Evolutionary conservation across 2,888 invertebrate species (phyloP).

Genomic region (Spilarctia lutea): DNA sequence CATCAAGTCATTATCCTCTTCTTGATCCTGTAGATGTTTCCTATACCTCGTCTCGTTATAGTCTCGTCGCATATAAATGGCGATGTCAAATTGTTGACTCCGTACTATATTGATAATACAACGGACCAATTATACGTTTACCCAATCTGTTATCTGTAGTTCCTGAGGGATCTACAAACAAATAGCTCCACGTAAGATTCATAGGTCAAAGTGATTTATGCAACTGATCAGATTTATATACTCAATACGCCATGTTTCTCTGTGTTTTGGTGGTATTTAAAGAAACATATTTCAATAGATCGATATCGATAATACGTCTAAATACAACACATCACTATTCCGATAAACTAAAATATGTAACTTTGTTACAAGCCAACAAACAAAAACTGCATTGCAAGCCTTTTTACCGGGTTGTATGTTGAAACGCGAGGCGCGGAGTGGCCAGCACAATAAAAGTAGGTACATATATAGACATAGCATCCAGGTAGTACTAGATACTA

Average conservation of each 20-base stretch:
- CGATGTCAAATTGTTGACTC: background rate
- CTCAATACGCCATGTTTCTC: background rate
- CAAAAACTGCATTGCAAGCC: background rate
- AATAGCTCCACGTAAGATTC: background rate
- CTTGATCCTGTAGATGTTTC: too few relatives aligned
- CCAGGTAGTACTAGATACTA: background rate
- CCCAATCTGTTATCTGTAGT: background rate
- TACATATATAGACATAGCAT: background rate
- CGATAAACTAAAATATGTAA: background rate
- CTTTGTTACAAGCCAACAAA: background rate
- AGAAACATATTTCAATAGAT: too few relatives aligned
- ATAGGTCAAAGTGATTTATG: background rate
- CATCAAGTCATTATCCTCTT: too few relatives aligned
- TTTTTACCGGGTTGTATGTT: background rate
- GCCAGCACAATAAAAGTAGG: background rate
- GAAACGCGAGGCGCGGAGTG: background rate
- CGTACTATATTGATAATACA: slow-evolving; percentile 6
- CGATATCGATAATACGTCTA: too few relatives aligned
- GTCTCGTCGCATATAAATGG: background rate
- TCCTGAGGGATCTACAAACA: background rate
- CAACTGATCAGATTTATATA: background rate
- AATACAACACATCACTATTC: too few relatives aligned
- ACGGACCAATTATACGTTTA: slow-evolving; percentile 3
- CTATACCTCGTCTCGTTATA: background rate
- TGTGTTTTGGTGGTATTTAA: too few relatives aligned